Evolutionary conservation across 1,140 invertebrate species (phyloP), one percentile per base, ranked within the genome.

Genomic region (Drosophila kanapiae): DNA sequence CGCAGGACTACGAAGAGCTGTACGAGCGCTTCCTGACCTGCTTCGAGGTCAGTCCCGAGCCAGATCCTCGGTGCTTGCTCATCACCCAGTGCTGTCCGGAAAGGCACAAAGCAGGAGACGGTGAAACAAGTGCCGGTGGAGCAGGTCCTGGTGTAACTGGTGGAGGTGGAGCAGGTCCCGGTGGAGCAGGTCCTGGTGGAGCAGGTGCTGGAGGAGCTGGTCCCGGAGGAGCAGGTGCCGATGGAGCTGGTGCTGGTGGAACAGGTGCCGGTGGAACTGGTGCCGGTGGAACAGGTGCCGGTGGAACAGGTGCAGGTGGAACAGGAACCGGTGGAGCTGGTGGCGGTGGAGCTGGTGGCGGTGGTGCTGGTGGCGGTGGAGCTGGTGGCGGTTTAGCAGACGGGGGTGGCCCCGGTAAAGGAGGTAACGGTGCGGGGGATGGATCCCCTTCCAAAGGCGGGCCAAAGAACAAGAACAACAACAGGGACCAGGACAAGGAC

Each of bases 1-100:
- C 83, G 0, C 53, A 47, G 8, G 45, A 74, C 18, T 86, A 88
- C 23, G 84, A 88, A 11, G 63, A 86, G 9, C 60, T 86, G 1
- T 86, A 80, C 10, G 2, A 10, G 2, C 29, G 78, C n/a, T 51
- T 86, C 9, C 23, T 77, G 2, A 42, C 31, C 0, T 88, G 83
- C 11, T 86, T 86, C 18, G 47, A 83, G n/a, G 27, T 56, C 4
- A 54, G 7, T 3, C 27, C 29, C 0, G 3, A 37, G 11, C 38
- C 33, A 16, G 51, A 68, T 59, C 31, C 56, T 2, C 18, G 33
- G 0, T 76, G 62, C 16, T 14, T 16, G 6, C 33, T 14, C n/a
- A 56, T 80, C 16, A 33, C 4, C 0, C 56, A 83, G 51, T 83
- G 84, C 33, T 86, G 83, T 9, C 11, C 53, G 10, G 6, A 38